Conservation (phyloP, 2,888 invertebrate genomes). For the Platypus cylindrus region DNA sequence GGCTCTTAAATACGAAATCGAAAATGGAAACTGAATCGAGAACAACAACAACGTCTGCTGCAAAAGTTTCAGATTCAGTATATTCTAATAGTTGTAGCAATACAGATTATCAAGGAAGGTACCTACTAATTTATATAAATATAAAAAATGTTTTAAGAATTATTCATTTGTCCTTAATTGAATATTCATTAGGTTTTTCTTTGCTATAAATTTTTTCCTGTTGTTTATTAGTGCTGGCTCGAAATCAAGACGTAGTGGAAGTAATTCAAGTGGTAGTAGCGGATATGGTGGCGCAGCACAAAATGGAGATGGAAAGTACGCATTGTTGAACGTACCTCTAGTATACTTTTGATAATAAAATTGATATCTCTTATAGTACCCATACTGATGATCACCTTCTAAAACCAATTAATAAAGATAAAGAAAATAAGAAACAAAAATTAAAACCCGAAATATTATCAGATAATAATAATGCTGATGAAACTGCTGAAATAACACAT, state of each 20-base stretch:
- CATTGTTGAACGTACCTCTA: slow-evolving; percentile 2
- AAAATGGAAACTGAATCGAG: slow-evolving; percentile 41
- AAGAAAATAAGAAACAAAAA: no score
- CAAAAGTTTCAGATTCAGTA: slow-evolving; percentile 68
- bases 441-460: no score
- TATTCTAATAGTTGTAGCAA: slow-evolving; percentile 74
- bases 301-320: slow-evolving; percentile 34
- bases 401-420: no score
- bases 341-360: slow-evolving; percentile 3
- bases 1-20: neutral
- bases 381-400: no score
- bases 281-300: slow-evolving; percentile 65
- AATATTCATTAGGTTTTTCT: neutral
- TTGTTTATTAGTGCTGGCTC: slow-evolving; percentile 53
- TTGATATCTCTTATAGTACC: no score
- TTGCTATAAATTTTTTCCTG: slow-evolving; percentile 2
- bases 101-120: slow-evolving; percentile 74
- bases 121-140: slow-evolving; percentile 17
- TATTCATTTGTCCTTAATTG: neutral
- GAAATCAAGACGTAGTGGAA: slow-evolving; percentile 64
- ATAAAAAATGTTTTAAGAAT: no score
- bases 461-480: no score
- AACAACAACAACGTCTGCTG: slow-evolving; percentile 44
- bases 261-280: slow-evolving; percentile 67
- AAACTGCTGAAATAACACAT: no score